Evolutionary conservation across 37 sponge, comb jelly and placozoan genomes (phyloP), one percentile per base, ranked within the genome.

Genomic region (Diacarnus erythraeanus): DNA sequence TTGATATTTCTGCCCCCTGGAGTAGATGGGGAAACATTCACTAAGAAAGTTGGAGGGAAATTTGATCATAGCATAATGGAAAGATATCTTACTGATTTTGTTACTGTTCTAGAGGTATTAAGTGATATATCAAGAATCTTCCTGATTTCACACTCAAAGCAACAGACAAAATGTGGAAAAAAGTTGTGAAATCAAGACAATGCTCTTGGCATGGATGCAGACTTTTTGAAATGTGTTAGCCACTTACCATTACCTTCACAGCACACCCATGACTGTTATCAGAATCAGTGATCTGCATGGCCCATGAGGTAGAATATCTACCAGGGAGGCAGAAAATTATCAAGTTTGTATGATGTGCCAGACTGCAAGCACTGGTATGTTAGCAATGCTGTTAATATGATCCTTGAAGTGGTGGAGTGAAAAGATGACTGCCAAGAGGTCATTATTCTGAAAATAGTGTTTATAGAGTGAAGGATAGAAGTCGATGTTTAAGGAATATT

Each of bases 351-450:
- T 42, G 64, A 63, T 0, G 27, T 77, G 5, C 56, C 23, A 21
- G n/a, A 44, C 2, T 9, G 66, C 22, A 0, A 30, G 38, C 68
- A 69, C 70, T 87, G 87, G 81, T 87, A 87, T 42, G 69, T 87
- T 27, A 47, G 38, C 21, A 69, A 80, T 33, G 75, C 74, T 1
- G 42, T 39, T 3, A 18, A 43, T 4, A 34, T 64, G 5, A 36
- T 87, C 3, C 0, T 38, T 1, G 23, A 29, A 3, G 54, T 30
- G 1, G 30, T 87, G 61, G 1, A 26, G 2, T 23, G 21, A 34
- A 33, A 29, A 2, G 31, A 25, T 21, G 54, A 56, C 0, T 74
- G 87, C 31, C 23, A 64, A 25, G 33, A 29, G 22, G 33, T 79
- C n/a, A n/a, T n/a, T n/a, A n/a, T n/a, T n/a, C n/a, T n/a, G n/a